Percentiles rank a stretch among this genome's conserved stretches.
Conservation (phyloP, 2,888 invertebrate species). For the Omphaloscelis lunosa region DNA sequence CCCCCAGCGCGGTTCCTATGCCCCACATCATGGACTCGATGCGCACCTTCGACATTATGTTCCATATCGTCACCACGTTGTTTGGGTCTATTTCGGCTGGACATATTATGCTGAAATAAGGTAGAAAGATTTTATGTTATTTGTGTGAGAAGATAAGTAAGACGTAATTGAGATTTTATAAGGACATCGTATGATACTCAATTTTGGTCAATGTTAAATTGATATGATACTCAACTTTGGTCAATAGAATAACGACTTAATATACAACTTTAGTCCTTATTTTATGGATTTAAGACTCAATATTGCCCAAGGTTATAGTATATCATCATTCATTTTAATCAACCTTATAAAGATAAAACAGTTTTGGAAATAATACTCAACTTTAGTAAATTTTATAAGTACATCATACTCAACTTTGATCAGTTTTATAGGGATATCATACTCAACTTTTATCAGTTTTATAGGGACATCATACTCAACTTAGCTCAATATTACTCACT, state of each 20-base stretch:
- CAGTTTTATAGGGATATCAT: neutral
- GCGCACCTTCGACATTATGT: slow-evolving; percentile 98
- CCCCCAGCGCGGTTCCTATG: slow-evolving; percentile 99
- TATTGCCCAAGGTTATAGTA: no score
- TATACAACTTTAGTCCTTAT: neutral
- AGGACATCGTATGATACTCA: neutral
- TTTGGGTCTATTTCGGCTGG: slow-evolving; percentile 93
- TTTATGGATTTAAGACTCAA: neutral
- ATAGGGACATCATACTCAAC: neutral
- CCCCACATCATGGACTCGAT: slow-evolving; percentile 99
- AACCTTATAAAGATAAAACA: no score
- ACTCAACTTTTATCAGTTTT: neutral
- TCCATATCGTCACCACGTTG: slow-evolving; percentile 95
- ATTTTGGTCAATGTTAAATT: neutral
- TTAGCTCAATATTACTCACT: slow-evolving; percentile 90
- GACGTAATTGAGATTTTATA: neutral
- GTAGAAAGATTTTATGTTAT: neutral
- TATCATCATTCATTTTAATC: neutral
- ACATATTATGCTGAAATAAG: slow-evolving; percentile 95
- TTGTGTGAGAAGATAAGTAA: neutral
- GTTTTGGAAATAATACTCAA: neutral
- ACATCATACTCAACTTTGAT: neutral
- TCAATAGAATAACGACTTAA: neutral
- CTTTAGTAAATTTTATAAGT: neutral
- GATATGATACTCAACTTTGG: neutral